Percentiles rank a stretch among this genome's conserved stretches.
Evolutionary conservation across 2,797 vertebrate genomes (phyloP).

Genomic region (Leptatherina wallacei): DNA sequence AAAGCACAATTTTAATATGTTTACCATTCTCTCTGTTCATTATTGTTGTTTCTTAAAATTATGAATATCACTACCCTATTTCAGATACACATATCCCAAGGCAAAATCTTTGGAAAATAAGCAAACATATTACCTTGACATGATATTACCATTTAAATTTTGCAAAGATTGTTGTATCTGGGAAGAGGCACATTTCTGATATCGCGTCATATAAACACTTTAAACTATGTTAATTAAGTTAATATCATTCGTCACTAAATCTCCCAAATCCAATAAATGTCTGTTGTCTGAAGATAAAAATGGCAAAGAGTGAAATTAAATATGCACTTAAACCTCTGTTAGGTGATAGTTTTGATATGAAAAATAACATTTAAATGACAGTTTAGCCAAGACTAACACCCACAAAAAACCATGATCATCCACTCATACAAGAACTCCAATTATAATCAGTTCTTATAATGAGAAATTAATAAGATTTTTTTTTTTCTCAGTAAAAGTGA

Average conservation of each 20-base stretch:
- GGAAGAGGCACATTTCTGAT: constrained; percentile 21
- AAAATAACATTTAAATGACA: constrained; percentile 1
- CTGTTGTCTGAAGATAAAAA: constrained; percentile 13
- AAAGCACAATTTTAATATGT: constrained; percentile 61
- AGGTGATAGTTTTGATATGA: constrained; percentile 1
- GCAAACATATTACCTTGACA: constrained; percentile 55
- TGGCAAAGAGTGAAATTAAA: constrained; percentile 4
- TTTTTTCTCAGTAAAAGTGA: not conserved
- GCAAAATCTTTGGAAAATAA: constrained; percentile 51
- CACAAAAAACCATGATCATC: not conserved
- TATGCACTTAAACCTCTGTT: not conserved
- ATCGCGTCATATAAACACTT: constrained; percentile 8
- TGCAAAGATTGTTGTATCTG: constrained; percentile 18
- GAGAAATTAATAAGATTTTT: not conserved
- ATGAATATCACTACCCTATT: constrained; percentile 54
- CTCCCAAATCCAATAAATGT: constrained; percentile 7
- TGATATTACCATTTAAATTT: constrained; percentile 57
- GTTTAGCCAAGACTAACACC: not conserved
- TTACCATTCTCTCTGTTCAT: constrained; percentile 63
- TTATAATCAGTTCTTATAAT: not conserved
- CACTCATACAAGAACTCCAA: not conserved
- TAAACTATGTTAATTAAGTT: constrained; percentile 9
- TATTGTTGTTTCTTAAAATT: constrained; percentile 57
- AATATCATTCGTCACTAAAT: constrained; percentile 9
- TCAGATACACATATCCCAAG: constrained; percentile 51